Evolutionary conservation across 2,797 vertebrate species (phyloP).

Genomic region (Lutjanus argentimaculatus): DNA sequence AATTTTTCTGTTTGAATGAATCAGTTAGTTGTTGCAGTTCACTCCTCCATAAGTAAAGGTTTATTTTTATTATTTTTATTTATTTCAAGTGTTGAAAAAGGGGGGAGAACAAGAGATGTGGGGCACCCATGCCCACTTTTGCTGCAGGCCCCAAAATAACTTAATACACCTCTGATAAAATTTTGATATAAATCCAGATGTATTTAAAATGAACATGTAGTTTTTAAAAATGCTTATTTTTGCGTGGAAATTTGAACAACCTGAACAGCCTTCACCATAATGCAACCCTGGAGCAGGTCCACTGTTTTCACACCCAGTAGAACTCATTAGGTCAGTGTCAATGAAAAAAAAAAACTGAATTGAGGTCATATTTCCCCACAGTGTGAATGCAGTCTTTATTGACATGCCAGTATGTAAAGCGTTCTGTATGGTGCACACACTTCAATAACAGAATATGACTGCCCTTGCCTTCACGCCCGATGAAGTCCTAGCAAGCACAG

Average conservation of each 20-base stretch:
- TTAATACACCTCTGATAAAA: background rate
- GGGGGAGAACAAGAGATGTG: too few species aligned
- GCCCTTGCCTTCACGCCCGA: slow-evolving; percentile 41
- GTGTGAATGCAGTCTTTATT: slow-evolving; percentile 17
- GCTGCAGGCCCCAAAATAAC: too few species aligned
- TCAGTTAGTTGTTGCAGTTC: too few species aligned
- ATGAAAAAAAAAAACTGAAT: slow-evolving; percentile 9
- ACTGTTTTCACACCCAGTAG: background rate
- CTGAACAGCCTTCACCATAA: background rate
- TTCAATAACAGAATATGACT: slow-evolving; percentile 51
- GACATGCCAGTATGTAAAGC: slow-evolving; percentile 12
- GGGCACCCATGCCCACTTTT: too few species aligned
- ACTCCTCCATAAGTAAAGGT: too few species aligned
- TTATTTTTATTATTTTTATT: too few species aligned
- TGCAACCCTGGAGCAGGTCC: background rate
- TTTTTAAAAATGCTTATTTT: background rate
- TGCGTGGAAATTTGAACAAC: background rate
- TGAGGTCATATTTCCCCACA: background rate
- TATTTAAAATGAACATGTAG: background rate
- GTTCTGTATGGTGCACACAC: slow-evolving; percentile 17
- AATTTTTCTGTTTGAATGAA: too few species aligned
- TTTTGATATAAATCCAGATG: too few species aligned
- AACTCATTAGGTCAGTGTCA: slow-evolving; percentile 20
- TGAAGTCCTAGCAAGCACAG: slow-evolving; percentile 56
- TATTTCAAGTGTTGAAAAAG: too few species aligned